Base-by-base conservation (phyloP, 2,113 vertebrate species). In the Gymnocephalus cernua region DNA sequence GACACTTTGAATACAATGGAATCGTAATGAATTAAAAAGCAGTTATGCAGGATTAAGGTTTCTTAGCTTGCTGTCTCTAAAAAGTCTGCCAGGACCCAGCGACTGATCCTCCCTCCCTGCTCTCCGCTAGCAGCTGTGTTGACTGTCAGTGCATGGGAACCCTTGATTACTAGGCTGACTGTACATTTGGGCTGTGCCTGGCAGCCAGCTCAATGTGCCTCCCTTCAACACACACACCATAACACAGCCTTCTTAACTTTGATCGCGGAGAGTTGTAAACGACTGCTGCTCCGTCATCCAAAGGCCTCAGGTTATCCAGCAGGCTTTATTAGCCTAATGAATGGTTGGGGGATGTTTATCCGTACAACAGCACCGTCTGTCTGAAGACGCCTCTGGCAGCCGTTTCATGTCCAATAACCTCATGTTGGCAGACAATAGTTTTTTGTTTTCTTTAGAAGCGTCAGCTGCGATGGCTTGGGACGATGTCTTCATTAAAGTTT, bases 321-420 rank as follows among this genome's bases (percentile, higher is more conserved):
- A 25, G 58, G 53, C 79, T 90, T 92, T 91, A 91, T 90, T 85
- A 88, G 82, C 68, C 89, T 93, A 92, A 93, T 90, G 90, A 96
- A 91, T 81, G 92, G 86, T 59, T 95, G 66, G 93, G 27, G 93
- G 93, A 95, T 94, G 94, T 96, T 93, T 92, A 70, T 92, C 87
- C 77, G 27, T 66, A 12, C 78, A 65, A 16, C 65, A 69, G 71
- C 61, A 19, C 0, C 0, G 82, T 84, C 77, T 70, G 61, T 72
- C 32, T 85, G 63, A 62, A 58, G 63, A 74, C 6, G 56, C 88
- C 86, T 66, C 62, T 3, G 80, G 82, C 88, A 84, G 65, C 53
- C 25, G 7, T 82, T 77, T 86, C 78, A 64, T 59, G 78, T 87
- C 87, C 67, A 66, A 51, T 38, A 75, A 85, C 61, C 74, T 82